These are phyloP conservation scores for Machimus rusticus DNA, from an alignment of 2,888 invertebrate species.

Conservation along the genomic window DNA sequence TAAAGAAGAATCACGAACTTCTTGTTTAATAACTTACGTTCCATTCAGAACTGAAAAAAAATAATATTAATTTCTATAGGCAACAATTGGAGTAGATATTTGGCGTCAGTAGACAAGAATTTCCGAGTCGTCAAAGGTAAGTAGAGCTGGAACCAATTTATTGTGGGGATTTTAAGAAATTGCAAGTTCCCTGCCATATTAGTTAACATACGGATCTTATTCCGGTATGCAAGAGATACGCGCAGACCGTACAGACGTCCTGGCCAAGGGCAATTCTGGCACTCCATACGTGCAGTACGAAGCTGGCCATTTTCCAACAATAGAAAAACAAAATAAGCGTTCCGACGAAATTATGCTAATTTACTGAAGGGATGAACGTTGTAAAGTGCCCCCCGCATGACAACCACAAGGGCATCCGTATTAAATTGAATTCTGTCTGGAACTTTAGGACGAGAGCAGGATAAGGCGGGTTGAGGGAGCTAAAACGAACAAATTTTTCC, in stretches of 20 bases:
- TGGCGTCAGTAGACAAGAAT: too few relatives aligned
- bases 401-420: conserved; percentile 9
- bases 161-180: not conserved
- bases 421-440: conserved; percentile 27
- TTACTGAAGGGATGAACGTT: conserved; percentile 29
- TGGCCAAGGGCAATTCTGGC: not conserved
- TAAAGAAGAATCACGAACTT: too few relatives aligned
- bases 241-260: not conserved
- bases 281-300: not conserved
- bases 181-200: not conserved
- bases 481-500: conserved; percentile 25
- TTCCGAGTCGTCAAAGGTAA: not conserved
- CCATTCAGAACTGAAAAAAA: too few relatives aligned
- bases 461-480: not conserved
- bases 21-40: too few relatives aligned
- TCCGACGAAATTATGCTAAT: conserved; percentile 20
- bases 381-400: not conserved
- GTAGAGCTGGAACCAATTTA: not conserved
- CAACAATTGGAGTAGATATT: too few relatives aligned
- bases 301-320: not conserved
- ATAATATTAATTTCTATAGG: too few relatives aligned
- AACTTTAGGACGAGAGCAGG: not conserved
- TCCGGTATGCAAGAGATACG: not conserved
- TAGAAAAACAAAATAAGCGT: not conserved
- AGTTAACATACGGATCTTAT: not conserved